Base-by-base conservation (phyloP, 2,113 vertebrate species). In the Oreotrochilus melanogaster region DNA sequence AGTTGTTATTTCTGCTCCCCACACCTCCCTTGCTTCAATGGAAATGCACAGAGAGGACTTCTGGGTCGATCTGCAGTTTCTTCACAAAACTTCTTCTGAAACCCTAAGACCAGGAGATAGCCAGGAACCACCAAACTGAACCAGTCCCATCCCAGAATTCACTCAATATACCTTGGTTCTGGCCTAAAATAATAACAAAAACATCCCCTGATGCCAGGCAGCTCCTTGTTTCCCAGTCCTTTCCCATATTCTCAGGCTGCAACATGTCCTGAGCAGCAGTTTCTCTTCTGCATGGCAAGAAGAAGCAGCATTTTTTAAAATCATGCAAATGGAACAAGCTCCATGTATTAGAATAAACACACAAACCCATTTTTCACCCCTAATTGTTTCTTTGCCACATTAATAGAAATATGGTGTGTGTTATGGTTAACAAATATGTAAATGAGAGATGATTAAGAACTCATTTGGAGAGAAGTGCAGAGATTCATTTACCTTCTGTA, bases 381-480 rank as follows among this genome's bases (percentile, higher is more conserved):
- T 94, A 95, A 96, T 94, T 85, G 89, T 94, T 96, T 86, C 66
- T 91, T 92, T 88, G 92, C 62, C 64, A 42, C 74, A 64, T 91
- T 95, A 96, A 94, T 95, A 89, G 89, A 89, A 95, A 85, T 16
- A 95, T 82, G 70, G 58, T 76, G 78, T 73, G 73, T 69, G 35
- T 86, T 84, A 69, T 81, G 71, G 50, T 67, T 93, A 94, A 95
- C 94, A 76, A 70, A 92, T 96, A 93, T 97, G 96, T 66, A 97
- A 94, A 94, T 96, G 30, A 88, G 74, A 57, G 25, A 43, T 65
- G 78, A 95, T 95, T 89, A 96, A 96, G 94, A 95, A 67, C 80
- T 71, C 70, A 61, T 96, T 95, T 89, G 75, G 51, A 73, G 66
- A 95, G 66, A 95, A 94, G 91, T 51, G 18, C 54, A 74, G 83